phyloP scores from a whole-genome alignment of 2,113 vertebrate species.

The Halcyon malimbica region DNA sequence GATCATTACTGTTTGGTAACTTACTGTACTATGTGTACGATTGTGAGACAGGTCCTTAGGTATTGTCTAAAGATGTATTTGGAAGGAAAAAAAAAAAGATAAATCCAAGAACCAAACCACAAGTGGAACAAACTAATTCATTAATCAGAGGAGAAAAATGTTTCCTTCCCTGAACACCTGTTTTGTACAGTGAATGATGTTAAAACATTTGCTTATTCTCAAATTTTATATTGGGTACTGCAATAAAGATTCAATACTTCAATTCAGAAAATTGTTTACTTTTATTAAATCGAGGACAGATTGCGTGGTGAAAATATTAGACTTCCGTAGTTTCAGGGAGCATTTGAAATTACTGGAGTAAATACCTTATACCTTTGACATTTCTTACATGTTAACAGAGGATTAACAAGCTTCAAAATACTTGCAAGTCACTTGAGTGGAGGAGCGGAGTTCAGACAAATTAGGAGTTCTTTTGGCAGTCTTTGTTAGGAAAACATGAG shows the following conservation, averaged over 20 bases:
- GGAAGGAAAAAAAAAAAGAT: neutral
- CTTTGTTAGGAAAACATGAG: neutral
- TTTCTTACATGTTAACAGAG: neutral
- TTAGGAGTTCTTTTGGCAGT: neutral
- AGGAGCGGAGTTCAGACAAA: neutral
- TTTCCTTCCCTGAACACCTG: constrained; percentile 11
- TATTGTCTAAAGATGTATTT: neutral
- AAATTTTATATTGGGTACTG: neutral
- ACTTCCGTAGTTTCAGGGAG: neutral
- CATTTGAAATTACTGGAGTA: neutral
- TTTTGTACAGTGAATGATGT: neutral
- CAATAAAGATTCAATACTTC: neutral
- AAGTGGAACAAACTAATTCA: neutral
- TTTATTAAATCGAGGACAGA: neutral
- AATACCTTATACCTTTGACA: neutral
- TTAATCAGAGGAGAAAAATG: neutral
- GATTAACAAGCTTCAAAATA: neutral
- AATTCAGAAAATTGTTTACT: neutral
- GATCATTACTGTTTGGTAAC: neutral
- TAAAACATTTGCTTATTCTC: constrained; percentile 14
- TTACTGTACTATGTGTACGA: neutral
- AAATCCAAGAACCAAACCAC: neutral
- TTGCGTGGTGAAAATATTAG: neutral
- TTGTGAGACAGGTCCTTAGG: neutral
- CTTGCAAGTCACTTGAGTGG: neutral